Evolutionary conservation across 2,797 vertebrate species (phyloP).

Genomic region (Lutjanus campechanus): DNA sequence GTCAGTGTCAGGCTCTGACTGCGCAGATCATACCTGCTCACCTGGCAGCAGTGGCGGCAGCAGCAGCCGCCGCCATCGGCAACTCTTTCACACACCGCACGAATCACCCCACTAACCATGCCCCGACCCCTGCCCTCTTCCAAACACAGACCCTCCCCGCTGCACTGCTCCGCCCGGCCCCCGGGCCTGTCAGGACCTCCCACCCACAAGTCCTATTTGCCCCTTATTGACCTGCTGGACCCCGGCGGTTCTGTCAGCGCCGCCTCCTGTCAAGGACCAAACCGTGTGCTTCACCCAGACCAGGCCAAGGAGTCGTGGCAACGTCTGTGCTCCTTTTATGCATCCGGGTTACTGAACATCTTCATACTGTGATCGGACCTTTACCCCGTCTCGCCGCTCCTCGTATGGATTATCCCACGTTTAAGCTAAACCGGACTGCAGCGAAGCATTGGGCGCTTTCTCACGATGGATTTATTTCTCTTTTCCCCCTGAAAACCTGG

Average conservation of each 20-base stretch:
- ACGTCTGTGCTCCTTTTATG: slow-evolving; percentile 64
- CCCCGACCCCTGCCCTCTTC: slow-evolving; percentile 89
- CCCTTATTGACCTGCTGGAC: slow-evolving; percentile 85
- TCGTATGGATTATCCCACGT: slow-evolving; percentile 47
- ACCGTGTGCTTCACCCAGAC: slow-evolving; percentile 23
- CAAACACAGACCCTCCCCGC: slow-evolving; percentile 91
- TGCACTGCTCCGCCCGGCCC: slow-evolving; percentile 93
- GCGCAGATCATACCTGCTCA: slow-evolving; percentile 91
- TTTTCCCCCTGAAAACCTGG: slow-evolving; percentile 32
- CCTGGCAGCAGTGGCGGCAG: slow-evolving; percentile 89
- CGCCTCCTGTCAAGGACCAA: slow-evolving; percentile 43
- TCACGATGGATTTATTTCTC: slow-evolving; percentile 54
- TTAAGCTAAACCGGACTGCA: slow-evolving; percentile 15
- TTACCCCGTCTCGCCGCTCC: slow-evolving; percentile 19
- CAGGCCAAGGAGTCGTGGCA: slow-evolving; percentile 28
- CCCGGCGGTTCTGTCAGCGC: slow-evolving; percentile 15
- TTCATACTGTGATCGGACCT: slow-evolving; percentile 19
- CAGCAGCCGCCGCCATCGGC: slow-evolving; percentile 89
- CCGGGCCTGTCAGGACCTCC: slow-evolving; percentile 95
- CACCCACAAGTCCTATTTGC: slow-evolving; percentile 96
- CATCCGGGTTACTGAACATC: slow-evolving; percentile 59
- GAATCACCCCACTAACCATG: slow-evolving; percentile 83
- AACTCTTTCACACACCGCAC: slow-evolving; percentile 91
- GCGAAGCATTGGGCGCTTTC: slow-evolving; percentile 4
- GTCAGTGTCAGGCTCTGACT: slow-evolving; percentile 88